Evolutionary conservation across 2,113 vertebrate species (phyloP).

Genomic region (Lamprologus sp.): DNA sequence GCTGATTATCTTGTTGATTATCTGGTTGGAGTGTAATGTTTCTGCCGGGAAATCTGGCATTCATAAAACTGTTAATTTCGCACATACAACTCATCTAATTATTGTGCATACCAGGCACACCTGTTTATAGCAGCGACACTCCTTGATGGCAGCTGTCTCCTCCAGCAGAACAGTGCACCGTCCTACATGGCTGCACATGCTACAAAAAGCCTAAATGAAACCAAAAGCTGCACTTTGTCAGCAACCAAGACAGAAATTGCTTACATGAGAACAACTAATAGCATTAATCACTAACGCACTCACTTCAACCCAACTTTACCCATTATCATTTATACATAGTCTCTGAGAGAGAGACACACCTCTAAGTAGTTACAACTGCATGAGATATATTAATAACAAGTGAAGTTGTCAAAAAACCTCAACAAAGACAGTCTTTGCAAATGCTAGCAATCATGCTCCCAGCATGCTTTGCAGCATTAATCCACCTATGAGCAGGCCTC

Average conservation of each 20-base stretch:
- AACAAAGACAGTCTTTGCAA: neutral
- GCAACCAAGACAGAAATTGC: neutral
- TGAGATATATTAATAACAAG: neutral
- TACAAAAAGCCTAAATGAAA: neutral
- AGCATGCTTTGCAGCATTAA: slow-evolving; percentile 39
- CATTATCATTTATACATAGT: neutral
- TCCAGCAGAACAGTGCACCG: neutral
- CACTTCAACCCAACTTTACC: neutral
- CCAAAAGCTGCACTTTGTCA: neutral
- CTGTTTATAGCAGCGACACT: neutral
- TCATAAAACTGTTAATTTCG: neutral
- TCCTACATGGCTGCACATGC: neutral
- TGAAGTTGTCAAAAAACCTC: neutral
- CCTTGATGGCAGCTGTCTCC: neutral
- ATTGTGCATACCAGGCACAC: neutral
- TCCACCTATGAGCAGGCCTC: slow-evolving; percentile 41
- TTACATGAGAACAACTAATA: neutral
- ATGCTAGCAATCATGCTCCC: neutral
- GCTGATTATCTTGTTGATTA: neutral
- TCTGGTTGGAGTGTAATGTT: neutral
- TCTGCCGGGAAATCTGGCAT: neutral
- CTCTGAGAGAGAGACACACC: neutral
- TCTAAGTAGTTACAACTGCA: neutral
- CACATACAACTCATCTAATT: neutral
- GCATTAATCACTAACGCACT: neutral